Evolutionary conservation across 2,113 vertebrate genomes (phyloP).

Genomic region (Dicrurus megarhynchus): DNA sequence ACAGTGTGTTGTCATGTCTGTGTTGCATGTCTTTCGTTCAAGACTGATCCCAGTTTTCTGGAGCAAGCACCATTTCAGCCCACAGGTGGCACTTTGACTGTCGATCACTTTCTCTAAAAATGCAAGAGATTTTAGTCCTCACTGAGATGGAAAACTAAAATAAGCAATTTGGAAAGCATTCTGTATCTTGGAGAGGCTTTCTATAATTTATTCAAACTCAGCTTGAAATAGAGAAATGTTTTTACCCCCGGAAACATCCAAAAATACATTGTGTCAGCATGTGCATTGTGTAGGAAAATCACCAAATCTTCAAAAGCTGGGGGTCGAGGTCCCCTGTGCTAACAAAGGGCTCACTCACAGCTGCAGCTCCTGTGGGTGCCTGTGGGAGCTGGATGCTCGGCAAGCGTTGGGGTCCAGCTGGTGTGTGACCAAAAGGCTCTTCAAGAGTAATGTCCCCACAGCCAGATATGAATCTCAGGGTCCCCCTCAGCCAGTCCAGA

Average conservation of each 20-base stretch:
- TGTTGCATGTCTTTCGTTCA: fast-evolving
- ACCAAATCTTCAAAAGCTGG: background rate
- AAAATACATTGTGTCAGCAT: background rate
- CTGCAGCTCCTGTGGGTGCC: background rate
- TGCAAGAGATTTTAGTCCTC: background rate
- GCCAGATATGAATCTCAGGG: fast-evolving
- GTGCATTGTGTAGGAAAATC: background rate
- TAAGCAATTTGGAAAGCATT: background rate
- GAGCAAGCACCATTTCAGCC: background rate
- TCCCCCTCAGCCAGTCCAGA: background rate
- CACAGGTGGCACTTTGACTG: background rate
- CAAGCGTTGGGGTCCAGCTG: background rate
- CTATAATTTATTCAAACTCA: background rate
- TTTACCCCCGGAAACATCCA: background rate
- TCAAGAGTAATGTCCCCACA: background rate
- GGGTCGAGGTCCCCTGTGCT: background rate
- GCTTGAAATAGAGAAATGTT: background rate
- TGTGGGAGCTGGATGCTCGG: fast-evolving
- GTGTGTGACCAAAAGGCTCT: background rate
- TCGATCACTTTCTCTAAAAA: background rate
- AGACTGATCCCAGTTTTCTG: background rate
- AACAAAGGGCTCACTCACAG: background rate
- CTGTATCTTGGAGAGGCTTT: background rate
- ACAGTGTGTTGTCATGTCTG: fast-evolving
- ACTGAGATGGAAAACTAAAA: background rate